These are phyloP conservation scores for Centropristis striata DNA, from an alignment of 2,113 vertebrate genomes.

Conservation along the genomic window DNA sequence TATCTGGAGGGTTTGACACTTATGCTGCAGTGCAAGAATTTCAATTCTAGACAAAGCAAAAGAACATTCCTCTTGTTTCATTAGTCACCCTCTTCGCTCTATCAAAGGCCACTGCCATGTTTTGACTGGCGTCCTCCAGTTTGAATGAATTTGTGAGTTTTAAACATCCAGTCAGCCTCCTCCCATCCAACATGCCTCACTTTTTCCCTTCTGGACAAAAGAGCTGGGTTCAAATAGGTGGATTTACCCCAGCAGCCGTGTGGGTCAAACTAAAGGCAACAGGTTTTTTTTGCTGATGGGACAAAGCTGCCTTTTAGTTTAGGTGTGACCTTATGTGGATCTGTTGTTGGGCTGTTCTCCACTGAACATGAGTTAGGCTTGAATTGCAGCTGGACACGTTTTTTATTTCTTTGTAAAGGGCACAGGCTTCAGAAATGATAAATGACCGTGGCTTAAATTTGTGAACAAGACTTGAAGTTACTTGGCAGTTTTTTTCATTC, in stretches of 20 bases:
- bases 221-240: constrained; percentile 54
- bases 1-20: constrained; percentile 6
- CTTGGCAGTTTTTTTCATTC: constrained; percentile 37
- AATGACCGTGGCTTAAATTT: constrained; percentile 47
- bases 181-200: constrained; percentile 17
- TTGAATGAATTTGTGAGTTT: constrained; percentile 44
- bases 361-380: constrained; percentile 12
- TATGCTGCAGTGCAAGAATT: constrained; percentile 19
- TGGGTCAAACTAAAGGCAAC: constrained; percentile 61
- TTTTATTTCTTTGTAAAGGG: constrained; percentile 58
- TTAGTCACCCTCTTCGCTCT: background rate
- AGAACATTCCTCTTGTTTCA: constrained; percentile 36
- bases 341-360: constrained; percentile 18
- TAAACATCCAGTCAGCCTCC: constrained; percentile 19
- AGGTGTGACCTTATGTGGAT: constrained; percentile 53
- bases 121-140: constrained; percentile 49
- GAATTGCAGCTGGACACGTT: constrained; percentile 38
- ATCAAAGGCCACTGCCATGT: constrained; percentile 47
- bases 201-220: constrained; percentile 58
- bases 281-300: constrained; percentile 54
- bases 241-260: constrained; percentile 58
- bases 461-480: constrained; percentile 48
- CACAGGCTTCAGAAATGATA: constrained; percentile 62
- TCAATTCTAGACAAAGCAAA: constrained; percentile 18
- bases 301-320: constrained; percentile 54